Conservation (phyloP, 92 coral and sea anemone species). For the Desmophyllum pertusum region DNA sequence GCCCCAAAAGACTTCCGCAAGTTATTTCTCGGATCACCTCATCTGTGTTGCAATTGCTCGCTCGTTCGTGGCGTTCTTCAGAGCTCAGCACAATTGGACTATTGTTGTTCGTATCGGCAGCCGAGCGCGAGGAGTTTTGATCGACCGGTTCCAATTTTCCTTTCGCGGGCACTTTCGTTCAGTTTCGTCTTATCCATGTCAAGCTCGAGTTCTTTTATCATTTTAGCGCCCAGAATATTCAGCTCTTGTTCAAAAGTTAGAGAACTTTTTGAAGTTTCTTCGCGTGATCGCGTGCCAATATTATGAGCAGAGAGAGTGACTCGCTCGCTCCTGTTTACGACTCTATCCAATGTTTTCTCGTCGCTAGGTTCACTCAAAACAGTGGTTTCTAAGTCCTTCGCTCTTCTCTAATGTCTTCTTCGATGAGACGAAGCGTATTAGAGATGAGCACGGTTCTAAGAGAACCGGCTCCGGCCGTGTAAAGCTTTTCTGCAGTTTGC, state of each 20-base stretch:
- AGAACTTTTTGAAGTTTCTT: conserved; percentile 41
- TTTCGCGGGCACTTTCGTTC: conserved; percentile 30
- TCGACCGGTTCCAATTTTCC: conserved; percentile 8
- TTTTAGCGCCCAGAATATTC: conserved; percentile 76
- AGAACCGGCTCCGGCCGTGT: conserved; percentile 81
- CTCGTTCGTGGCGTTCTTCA: conserved; percentile 31
- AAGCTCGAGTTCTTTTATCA: conserved; percentile 77
- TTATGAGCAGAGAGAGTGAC: conserved; percentile 19
- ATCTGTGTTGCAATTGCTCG: conserved; percentile 28
- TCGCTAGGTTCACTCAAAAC: conserved; percentile 41
- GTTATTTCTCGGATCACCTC: conserved; percentile 75
- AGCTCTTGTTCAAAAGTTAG: conserved; percentile 75
- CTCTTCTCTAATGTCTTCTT: conserved; percentile 90
- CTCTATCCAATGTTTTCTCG: conserved; percentile 35
- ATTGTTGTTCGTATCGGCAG: conserved; percentile 73
- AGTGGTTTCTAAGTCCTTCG: conserved; percentile 47
- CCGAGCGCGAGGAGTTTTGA: conserved; percentile 26
- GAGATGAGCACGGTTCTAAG: conserved; percentile 96
- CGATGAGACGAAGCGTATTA: conserved; percentile 87
- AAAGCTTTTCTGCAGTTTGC: conserved; percentile 91
- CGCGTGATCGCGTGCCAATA: conserved; percentile 69
- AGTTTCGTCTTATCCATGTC: conserved; percentile 15
- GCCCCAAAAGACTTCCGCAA: conserved; percentile 80
- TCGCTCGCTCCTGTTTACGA: conserved; percentile 21
- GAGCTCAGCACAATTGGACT: background rate